Base-by-base conservation (phyloP, 2,113 vertebrate species). In the Dunckerocampus dactyliophorus region DNA sequence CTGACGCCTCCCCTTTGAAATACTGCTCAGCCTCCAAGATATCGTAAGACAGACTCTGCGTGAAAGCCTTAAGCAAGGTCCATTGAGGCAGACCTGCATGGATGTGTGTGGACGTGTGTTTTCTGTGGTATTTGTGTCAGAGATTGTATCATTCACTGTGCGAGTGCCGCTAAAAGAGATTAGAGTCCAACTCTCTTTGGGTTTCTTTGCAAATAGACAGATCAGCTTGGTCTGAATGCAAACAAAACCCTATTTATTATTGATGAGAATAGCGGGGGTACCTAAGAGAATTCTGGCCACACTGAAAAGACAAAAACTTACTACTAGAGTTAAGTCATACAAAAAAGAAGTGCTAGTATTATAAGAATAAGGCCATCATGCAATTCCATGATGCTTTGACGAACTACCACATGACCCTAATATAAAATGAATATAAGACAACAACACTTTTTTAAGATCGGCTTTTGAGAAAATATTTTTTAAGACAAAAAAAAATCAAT, bases 1-100 rank as follows among this genome's bases (percentile, higher is more conserved):
- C 85, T 84, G 80, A 81, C 72, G 50, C 76, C 78, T 8, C 37
- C 77, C 69, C 66, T 77, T 68, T 70, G 49, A 61, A 74, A 75
- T 72, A 69, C 62, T 62, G 78, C 73, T 76, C 65, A 75, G 69
- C 79, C 74, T 77, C 37, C 55, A 65, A 72, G 66, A 82, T 77
- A 77, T 83, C 68, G 45, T 10, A 42, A 31, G 53, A 42, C 51
- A 59, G 72, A 84, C 67, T 83, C 71, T 72, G 62, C 49, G 53
- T 60, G 28, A 60, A 9, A 52, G 60, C 63, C 69, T 63, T 65
- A 67, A 60, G 70, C 77, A 65, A 51, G 47, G 37, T 19, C 61
- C 68, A 65, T 64, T 61, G 63, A 71, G 52, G 43, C 55, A n/a
- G 28, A 65, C 45, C 24, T 46, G 4, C 39, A 42, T 53, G 45